Percentiles rank a stretch among this genome's conserved stretches.
Evolutionary conservation across 2,888 invertebrate species (phyloP).

Genomic region (Ectemnius cavifrons): DNA sequence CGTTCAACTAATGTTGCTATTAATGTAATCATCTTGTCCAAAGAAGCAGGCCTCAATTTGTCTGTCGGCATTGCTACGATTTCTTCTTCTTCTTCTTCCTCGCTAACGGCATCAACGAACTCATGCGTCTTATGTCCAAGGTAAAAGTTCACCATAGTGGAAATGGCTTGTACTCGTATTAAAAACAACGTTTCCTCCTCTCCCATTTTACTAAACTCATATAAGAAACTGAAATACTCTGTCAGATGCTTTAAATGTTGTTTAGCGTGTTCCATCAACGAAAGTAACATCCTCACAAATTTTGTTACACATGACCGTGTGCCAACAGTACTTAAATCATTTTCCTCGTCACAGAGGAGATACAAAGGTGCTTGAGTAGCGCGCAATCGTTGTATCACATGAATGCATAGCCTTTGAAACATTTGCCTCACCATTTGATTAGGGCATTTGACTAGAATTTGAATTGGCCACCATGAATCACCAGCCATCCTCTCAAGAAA

Average conservation of each 20-base stretch:
- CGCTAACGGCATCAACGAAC: slow-evolving; percentile 86
- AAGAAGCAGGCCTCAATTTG: slow-evolving; percentile 92
- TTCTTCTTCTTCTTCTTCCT: slow-evolving; percentile 86
- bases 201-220: slow-evolving; percentile 97
- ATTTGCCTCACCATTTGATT: slow-evolving; percentile 98
- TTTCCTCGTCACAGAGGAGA: slow-evolving; percentile 82
- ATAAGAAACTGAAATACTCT: slow-evolving; percentile 94
- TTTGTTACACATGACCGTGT: slow-evolving; percentile 94
- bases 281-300: slow-evolving; percentile 92
- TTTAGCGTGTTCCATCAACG: slow-evolving; percentile 92
- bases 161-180: slow-evolving; percentile 91
- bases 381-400: slow-evolving; percentile 93
- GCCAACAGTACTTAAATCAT: slow-evolving; percentile 79
- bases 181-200: slow-evolving; percentile 95
- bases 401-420: slow-evolving; percentile 96
- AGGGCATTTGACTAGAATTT: slow-evolving; percentile 95
- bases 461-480: slow-evolving; percentile 97
- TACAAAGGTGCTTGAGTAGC: slow-evolving; percentile 84
- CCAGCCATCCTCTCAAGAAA: slow-evolving; percentile 95
- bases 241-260: slow-evolving; percentile 92
- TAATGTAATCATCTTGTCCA: slow-evolving; percentile 97
- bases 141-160: slow-evolving; percentile 95
- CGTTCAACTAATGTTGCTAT: slow-evolving; percentile 93
- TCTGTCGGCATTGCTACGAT: slow-evolving; percentile 84
- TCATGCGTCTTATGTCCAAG: slow-evolving; percentile 89